These are phyloP conservation scores for Gymnoscopelus braueri DNA, from an alignment of 2,797 vertebrate species.

Conservation along the genomic window DNA sequence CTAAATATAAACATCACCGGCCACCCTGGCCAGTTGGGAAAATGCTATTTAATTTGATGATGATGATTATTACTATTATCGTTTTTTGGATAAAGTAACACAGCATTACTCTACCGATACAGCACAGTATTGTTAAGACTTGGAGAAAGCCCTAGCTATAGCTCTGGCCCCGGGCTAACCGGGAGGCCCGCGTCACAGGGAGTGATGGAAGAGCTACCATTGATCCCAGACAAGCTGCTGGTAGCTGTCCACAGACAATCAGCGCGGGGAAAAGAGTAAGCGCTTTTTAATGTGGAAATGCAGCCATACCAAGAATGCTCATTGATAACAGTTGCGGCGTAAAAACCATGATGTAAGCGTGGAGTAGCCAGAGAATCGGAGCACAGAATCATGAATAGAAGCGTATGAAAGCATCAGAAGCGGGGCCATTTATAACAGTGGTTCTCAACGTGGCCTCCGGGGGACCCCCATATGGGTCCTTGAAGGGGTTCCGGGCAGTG, in stretches of 20 bases:
- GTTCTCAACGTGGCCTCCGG: no score
- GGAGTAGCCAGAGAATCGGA: not conserved
- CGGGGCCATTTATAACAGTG: no score
- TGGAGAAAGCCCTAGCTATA: no score
- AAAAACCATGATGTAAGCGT: conserved; percentile 15
- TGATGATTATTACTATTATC: no score
- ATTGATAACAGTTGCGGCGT: conserved; percentile 2
- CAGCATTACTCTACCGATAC: no score
- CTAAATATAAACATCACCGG: no score
- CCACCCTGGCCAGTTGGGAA: no score
- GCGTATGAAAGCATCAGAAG: not conserved
- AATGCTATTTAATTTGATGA: no score
- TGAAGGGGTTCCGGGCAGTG: no score
- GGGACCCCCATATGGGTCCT: no score
- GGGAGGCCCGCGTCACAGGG: not conserved
- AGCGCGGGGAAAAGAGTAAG: not conserved
- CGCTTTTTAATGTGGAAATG: conserved; percentile 10
- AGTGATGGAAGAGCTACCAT: not conserved
- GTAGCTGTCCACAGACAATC: not conserved
- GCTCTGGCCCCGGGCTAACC: not conserved
- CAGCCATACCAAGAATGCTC: not conserved
- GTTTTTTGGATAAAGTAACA: no score
- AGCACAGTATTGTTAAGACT: no score
- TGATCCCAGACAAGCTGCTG: not conserved
- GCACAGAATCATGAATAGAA: conserved; percentile 38